A percentile compares a stretch with the other conserved stretches of the same genome.
phyloP scores from a whole-genome alignment of 1,140 invertebrate genomes.

The Anastrepha obliqua region DNA sequence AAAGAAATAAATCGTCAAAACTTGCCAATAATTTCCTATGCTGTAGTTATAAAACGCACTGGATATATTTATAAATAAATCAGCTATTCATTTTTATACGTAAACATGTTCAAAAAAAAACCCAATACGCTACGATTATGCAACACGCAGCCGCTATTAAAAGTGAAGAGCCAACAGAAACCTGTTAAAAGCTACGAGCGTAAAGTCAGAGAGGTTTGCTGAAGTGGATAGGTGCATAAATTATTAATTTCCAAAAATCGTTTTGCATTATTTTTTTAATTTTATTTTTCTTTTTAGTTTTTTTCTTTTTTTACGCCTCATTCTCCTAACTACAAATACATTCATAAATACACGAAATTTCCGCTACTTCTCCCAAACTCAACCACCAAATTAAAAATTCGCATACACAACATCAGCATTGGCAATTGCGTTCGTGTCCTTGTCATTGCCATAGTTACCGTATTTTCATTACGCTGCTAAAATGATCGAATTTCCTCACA shows the following conservation, averaged over 20 bases:
- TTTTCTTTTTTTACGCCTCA: neutral
- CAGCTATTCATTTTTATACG: no score
- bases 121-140: neutral
- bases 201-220: no score
- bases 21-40: no score
- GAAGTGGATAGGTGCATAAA: no score
- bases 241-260: neutral
- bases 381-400: neutral
- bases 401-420: neutral
- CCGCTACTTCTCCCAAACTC: neutral
- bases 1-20: no score
- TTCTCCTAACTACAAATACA: no score
- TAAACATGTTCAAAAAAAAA: neutral
- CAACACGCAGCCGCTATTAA: neutral
- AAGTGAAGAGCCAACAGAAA: no score
- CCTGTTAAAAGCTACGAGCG: no score
- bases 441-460: neutral
- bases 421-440: neutral
- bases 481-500: slow-evolving; percentile 39
- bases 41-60: no score
- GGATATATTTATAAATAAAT: no score
- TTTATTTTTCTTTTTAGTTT: neutral
- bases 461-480: neutral
- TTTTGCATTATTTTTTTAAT: no score
- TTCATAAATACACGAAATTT: neutral